phyloP scores from a whole-genome alignment of 2,888 invertebrate genomes.

The Minunthozetes semirufus region DNA sequence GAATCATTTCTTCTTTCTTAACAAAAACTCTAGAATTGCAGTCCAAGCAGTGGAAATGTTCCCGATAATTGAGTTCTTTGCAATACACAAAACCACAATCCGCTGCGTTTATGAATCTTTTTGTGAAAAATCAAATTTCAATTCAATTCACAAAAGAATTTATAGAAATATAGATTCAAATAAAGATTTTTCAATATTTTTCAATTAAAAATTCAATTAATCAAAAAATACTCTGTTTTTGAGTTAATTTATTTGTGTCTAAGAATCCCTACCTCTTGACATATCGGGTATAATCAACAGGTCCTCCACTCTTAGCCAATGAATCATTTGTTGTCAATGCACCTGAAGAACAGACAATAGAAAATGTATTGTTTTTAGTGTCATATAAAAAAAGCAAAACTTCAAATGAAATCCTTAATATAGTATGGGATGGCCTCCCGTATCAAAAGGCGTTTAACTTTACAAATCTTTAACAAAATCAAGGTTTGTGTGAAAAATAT shows the following conservation, averaged over 20 bases:
- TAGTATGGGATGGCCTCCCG: not conserved
- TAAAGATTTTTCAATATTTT: not conserved
- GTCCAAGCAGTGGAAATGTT: slow-evolving; percentile 87
- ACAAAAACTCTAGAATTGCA: slow-evolving; percentile 75
- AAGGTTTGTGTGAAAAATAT: not conserved
- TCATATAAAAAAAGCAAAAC: slow-evolving; percentile 17
- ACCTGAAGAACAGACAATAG: not conserved
- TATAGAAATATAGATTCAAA: not conserved
- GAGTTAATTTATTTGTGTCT: slow-evolving; percentile 18
- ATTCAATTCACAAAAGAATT: too few relatives aligned
- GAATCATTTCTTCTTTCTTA: slow-evolving; percentile 97
- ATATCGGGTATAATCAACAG: slow-evolving; percentile 79
- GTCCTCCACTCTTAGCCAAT: slow-evolving; percentile 43
- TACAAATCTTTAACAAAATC: not conserved
- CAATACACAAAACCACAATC: slow-evolving; percentile 79
- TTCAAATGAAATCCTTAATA: not conserved
- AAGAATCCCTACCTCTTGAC: slow-evolving; percentile 59
- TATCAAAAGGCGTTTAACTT: not conserved
- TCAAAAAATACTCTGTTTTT: not conserved
- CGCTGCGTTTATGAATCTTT: slow-evolving; percentile 62
- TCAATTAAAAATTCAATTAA: not conserved
- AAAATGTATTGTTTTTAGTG: slow-evolving; percentile 25
- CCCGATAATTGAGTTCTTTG: slow-evolving; percentile 79
- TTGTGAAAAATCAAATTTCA: not conserved
- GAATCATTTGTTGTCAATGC: slow-evolving; percentile 37